These are phyloP conservation scores for Homarus americanus DNA, from an alignment of 1,140 invertebrate species.

Conservation along the genomic window DNA sequence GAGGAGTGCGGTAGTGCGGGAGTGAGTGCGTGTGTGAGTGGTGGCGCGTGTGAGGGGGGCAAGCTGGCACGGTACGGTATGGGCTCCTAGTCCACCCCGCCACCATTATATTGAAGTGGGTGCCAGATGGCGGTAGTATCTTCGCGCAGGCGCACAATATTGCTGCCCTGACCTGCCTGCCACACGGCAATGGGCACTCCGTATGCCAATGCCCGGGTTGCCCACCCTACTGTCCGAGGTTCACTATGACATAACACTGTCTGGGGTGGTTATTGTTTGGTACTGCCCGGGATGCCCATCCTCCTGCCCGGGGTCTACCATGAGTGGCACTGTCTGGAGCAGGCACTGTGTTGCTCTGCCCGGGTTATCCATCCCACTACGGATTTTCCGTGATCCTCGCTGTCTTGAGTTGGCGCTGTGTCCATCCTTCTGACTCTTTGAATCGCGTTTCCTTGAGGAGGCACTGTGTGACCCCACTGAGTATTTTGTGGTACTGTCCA, in stretches of 20 bases:
- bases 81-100: background rate
- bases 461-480: background rate
- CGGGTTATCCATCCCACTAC: too few relatives aligned
- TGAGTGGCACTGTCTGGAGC: background rate
- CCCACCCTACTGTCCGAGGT: background rate
- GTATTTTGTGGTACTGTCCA: background rate
- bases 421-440: background rate
- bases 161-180: constrained; percentile 37
- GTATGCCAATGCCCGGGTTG: background rate
- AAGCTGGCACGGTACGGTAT: constrained; percentile 32
- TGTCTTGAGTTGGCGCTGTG: too few relatives aligned
- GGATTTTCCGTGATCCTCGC: too few relatives aligned
- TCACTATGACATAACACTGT: too few relatives aligned
- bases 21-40: background rate
- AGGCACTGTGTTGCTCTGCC: too few relatives aligned
- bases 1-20: background rate
- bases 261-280: too few relatives aligned
- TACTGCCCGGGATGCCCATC: too few relatives aligned
- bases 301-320: too few relatives aligned
- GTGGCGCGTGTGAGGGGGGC: background rate
- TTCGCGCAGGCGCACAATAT: constrained; percentile 20
- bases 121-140: constrained; percentile 28
- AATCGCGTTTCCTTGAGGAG: too few relatives aligned
- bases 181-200: constrained; percentile 12
- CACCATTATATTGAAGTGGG: constrained; percentile 45